These are phyloP conservation scores for Actinia tenebrosa DNA, from an alignment of 64 coral and sea anemone species.

Conservation along the genomic window DNA sequence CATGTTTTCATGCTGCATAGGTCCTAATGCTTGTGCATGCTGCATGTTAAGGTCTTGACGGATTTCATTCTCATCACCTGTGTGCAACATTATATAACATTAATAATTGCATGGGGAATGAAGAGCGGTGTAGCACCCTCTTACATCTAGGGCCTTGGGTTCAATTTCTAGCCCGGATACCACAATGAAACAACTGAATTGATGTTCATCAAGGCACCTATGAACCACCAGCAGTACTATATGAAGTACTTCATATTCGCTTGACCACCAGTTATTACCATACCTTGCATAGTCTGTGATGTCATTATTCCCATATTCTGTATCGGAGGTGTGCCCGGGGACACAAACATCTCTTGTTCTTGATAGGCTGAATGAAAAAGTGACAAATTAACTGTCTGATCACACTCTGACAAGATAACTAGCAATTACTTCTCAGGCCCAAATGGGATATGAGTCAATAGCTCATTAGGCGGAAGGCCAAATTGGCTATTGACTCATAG, in stretches of 20 bases:
- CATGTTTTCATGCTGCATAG: slow-evolving; percentile 58
- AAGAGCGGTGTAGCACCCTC: too few relatives aligned
- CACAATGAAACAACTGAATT: background rate
- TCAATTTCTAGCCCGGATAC: too few relatives aligned
- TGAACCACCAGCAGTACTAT: background rate
- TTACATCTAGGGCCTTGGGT: too few relatives aligned
- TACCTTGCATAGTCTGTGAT: background rate
- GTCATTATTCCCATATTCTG: slow-evolving; percentile 8
- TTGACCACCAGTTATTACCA: background rate
- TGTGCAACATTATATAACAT: background rate
- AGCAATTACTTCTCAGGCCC: too few relatives aligned
- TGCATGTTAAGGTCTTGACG: slow-evolving; percentile 17
- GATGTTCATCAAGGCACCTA: background rate
- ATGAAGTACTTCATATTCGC: too few relatives aligned
- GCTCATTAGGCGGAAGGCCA: too few relatives aligned
- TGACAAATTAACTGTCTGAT: too few relatives aligned
- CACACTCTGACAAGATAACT: too few relatives aligned
- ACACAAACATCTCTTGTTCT: slow-evolving; percentile 21
- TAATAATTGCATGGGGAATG: background rate
- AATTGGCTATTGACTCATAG: too few relatives aligned
- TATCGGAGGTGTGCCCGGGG: background rate
- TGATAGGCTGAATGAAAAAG: background rate
- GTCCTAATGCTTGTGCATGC: slow-evolving; percentile 34
- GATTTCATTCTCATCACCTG: slow-evolving; percentile 44
- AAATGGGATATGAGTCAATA: too few relatives aligned